Evolutionary conservation across 35 echinoderm and acorn worm species (phyloP).

Genomic region (Acanthaster planci): DNA sequence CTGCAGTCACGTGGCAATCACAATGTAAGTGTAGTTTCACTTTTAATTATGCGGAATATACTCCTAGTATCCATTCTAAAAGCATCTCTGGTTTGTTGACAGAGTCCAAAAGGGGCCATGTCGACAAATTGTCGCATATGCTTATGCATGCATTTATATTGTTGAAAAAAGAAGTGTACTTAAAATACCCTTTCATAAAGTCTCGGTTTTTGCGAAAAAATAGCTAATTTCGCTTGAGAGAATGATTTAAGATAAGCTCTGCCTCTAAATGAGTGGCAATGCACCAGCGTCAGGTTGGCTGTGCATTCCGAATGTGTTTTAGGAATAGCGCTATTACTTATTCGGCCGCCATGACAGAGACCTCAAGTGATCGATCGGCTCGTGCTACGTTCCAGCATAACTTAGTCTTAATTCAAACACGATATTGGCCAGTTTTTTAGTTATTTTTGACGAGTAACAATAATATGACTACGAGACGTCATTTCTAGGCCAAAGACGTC

Average conservation of each 20-base stretch:
- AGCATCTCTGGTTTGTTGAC: not conserved
- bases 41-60: conserved; percentile 8
- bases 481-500: not conserved
- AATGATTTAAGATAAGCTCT: conserved; percentile 4
- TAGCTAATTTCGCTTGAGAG: not conserved
- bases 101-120: not conserved
- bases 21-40: conserved; percentile 16
- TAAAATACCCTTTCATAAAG: not conserved
- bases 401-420: not conserved
- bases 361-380: not conserved
- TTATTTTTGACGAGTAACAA: conserved; percentile 6
- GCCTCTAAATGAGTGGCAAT: not conserved
- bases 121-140: not conserved
- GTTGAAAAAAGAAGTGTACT: not conserved
- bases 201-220: not conserved
- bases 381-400: not conserved
- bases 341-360: conserved; percentile 8
- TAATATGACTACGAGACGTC: not conserved
- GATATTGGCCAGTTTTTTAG: conserved; percentile 28
- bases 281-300: conserved; percentile 10
- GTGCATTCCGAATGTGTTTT: not conserved
- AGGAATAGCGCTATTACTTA: not conserved
- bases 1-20: conserved; percentile 15
- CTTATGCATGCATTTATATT: not conserved
- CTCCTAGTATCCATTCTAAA: not conserved